A percentile compares a stretch with the other conserved stretches of the same genome.
Evolutionary conservation across 2,888 invertebrate genomes (phyloP).

Genomic region (Drosophila quinaria): DNA sequence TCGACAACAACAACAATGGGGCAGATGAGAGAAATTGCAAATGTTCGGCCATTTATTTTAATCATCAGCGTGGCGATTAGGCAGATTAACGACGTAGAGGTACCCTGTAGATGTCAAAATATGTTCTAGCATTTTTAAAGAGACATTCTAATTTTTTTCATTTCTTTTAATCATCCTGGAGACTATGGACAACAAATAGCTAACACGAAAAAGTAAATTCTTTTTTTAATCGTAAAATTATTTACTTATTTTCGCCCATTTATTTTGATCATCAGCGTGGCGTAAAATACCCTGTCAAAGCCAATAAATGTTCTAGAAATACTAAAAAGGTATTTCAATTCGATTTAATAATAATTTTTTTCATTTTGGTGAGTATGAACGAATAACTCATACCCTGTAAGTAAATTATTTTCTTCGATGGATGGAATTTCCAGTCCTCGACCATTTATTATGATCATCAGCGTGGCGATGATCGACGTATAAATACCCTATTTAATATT

Average conservation of each 20-base stretch:
- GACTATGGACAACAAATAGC: neutral
- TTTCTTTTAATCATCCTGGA: neutral
- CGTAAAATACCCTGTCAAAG: neutral
- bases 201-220: too few species aligned
- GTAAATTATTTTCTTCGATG: too few species aligned
- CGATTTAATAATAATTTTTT: too few species aligned
- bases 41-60: constrained; percentile 5
- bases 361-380: too few species aligned
- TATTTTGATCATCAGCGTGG: neutral
- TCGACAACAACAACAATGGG: constrained; percentile 29
- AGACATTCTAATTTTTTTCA: neutral
- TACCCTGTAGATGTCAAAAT: neutral
- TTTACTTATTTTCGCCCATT: neutral
- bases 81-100: neutral
- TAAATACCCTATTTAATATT: constrained; percentile 24
- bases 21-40: constrained; percentile 27
- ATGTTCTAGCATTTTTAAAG: neutral
- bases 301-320: neutral
- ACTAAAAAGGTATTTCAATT: neutral
- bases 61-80: neutral
- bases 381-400: too few species aligned
- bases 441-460: neutral
- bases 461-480: neutral
- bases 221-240: neutral
- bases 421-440: constrained; percentile 1